Percentiles rank a stretch among this genome's conserved stretches.
phyloP scores from a whole-genome alignment of 2,888 invertebrate species.

The Cheiracanthium punctorium region DNA sequence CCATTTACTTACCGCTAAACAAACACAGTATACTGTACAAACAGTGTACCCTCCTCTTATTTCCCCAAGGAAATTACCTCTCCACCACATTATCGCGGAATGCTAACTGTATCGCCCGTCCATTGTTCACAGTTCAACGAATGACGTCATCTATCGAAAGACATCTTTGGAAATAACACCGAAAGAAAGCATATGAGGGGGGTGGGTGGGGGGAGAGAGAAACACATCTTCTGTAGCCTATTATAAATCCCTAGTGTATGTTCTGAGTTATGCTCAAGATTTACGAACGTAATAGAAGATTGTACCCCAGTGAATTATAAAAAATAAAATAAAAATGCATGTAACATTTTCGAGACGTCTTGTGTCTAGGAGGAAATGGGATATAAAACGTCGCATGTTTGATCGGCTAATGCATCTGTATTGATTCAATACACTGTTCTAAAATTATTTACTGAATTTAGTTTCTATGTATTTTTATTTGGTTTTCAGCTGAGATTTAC shows the following conservation, averaged over 20 bases:
- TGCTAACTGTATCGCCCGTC: not conserved
- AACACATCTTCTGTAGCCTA: not conserved
- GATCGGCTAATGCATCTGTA: no score
- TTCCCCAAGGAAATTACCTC: constrained; percentile 3
- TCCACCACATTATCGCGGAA: not conserved
- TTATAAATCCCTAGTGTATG: not conserved
- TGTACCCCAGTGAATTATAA: not conserved
- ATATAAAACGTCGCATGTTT: no score
- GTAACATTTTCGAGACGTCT: no score
- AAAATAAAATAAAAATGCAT: no score
- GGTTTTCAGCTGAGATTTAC: no score
- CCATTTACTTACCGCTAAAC: no score
- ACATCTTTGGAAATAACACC: not conserved
- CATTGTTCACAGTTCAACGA: not conserved
- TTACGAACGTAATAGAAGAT: not conserved
- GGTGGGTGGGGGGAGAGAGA: no score
- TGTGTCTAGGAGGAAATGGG: no score
- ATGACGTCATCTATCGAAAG: not conserved
- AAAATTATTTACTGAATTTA: no score
- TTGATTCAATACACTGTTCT: no score
- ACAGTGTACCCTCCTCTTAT: not conserved
- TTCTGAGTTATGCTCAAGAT: not conserved
- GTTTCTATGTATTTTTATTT: no score
- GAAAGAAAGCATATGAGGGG: not conserved
- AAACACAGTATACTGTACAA: no score